Evolutionary conservation across 2,113 vertebrate genomes (phyloP).

Genomic region (Lycocorax pyrrhopterus): DNA sequence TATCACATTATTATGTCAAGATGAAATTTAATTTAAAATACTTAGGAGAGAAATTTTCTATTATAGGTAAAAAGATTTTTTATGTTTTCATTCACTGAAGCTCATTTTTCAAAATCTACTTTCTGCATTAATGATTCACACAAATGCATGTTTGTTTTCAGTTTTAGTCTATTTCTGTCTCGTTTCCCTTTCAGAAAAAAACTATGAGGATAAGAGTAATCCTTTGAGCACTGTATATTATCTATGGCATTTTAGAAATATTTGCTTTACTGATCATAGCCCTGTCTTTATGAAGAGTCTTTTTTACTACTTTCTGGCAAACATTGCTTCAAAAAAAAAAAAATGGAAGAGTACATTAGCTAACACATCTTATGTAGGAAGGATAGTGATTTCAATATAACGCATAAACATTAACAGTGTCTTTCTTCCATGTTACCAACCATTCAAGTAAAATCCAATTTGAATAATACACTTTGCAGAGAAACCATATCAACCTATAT

Average conservation of each 20-base stretch:
- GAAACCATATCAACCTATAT: background rate
- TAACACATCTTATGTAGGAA: background rate
- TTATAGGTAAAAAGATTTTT: background rate
- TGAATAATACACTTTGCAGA: background rate
- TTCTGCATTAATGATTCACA: background rate
- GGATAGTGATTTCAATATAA: background rate
- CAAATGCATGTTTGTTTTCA: background rate
- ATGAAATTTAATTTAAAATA: background rate
- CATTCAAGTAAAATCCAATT: background rate
- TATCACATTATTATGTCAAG: background rate
- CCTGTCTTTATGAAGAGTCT: background rate
- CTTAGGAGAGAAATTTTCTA: background rate
- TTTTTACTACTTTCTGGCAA: background rate
- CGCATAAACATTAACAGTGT: background rate
- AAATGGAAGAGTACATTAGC: background rate
- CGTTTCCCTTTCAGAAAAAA: background rate
- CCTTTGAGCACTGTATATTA: background rate
- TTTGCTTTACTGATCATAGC: background rate
- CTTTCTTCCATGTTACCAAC: background rate
- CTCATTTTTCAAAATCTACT: background rate
- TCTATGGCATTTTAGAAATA: background rate
- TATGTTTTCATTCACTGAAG: background rate
- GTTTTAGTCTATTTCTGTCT: background rate
- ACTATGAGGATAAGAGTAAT: background rate
- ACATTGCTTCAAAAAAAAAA: background rate